These are phyloP conservation scores for Acronicta aceris DNA, from an alignment of 2,888 invertebrate species.

Conservation along the genomic window DNA sequence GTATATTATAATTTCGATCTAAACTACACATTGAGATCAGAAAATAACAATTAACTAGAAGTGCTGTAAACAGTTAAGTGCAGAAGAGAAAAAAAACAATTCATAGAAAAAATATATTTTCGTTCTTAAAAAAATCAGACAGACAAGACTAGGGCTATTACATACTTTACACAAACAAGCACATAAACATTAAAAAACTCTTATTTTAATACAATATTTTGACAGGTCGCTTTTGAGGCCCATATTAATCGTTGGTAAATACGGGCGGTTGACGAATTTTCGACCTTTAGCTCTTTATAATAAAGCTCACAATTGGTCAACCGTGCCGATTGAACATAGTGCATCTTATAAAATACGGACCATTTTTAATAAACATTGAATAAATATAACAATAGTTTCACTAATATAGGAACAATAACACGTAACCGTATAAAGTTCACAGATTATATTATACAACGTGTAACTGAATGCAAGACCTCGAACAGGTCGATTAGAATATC, in stretches of 20 bases:
- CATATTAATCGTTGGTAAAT: neutral
- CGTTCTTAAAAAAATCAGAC: conserved; percentile 57
- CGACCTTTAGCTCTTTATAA: neutral
- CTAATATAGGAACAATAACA: conserved; percentile 56
- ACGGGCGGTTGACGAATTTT: neutral
- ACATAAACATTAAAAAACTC: conserved; percentile 29
- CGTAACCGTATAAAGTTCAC: conserved; percentile 36
- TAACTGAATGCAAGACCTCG: too few species aligned
- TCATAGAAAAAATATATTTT: conserved; percentile 61
- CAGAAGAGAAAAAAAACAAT: conserved; percentile 39
- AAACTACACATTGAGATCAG: conserved; percentile 19
- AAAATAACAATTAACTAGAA: conserved; percentile 6
- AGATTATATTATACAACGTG: conserved; percentile 29
- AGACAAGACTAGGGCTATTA: conserved; percentile 58
- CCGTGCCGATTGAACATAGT: neutral
- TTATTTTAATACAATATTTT: conserved; percentile 15
- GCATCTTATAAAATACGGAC: conserved; percentile 1
- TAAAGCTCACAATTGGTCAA: neutral
- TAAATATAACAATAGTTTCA: conserved; percentile 50
- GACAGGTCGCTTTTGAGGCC: neutral
- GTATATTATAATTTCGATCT: neutral
- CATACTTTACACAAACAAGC: conserved; percentile 43
- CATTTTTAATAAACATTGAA: conserved; percentile 32
- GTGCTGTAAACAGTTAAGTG: conserved; percentile 41
- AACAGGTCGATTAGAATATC: too few species aligned